Evolutionary conservation across 2,888 invertebrate species (phyloP), one percentile per base, ranked within the genome.

Genomic region (Hemistola chrysoprasaria): DNA sequence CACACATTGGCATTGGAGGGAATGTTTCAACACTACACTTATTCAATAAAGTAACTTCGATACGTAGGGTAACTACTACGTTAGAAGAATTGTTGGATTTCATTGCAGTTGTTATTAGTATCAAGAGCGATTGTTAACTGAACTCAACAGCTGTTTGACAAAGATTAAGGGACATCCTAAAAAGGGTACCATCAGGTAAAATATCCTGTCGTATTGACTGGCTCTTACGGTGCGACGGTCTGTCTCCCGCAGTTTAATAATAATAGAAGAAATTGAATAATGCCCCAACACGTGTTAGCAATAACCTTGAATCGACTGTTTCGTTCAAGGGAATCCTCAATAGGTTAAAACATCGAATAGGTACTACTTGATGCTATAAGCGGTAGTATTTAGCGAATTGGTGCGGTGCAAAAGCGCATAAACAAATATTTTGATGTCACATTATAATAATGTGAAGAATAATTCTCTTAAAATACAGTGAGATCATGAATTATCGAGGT

Each of bases 131-230:
- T 56, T 47, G 51, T 34, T 31, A 8, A 22, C 22, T 16, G 38
- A 49, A 53, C n/a, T n/a, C n/a, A n/a, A n/a, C 65, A 70, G 65
- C 59, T 65, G 65, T 56, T 59, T 38, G 29, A 7, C 39, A 43
- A 36, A 43, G 6, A 8, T 22, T 11, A 22, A 27, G 45, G 45
- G 42, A 37, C 24, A 20, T 33, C 33, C 6, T 11, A 40, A 42
- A 22, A 45, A 46, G 49, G 71, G 68, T 64, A 50, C 67, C 26
- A 34, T 30, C 82, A 82, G 83, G 81, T 81, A 82, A 72, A 64
- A 63, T 25, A 47, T 51, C 36, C 42, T 65, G 61, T 49, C 35
- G 11, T 30, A 27, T 34, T 25, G 29, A 34, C 20, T 30, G 38
- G 34, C 30, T 39, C 7, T 32, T 32, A 8, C 43, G 47, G 47